Evolutionary conservation across 2,113 vertebrate genomes (phyloP), one percentile per base, ranked within the genome.

Genomic region (Gopherus evgoodei): DNA sequence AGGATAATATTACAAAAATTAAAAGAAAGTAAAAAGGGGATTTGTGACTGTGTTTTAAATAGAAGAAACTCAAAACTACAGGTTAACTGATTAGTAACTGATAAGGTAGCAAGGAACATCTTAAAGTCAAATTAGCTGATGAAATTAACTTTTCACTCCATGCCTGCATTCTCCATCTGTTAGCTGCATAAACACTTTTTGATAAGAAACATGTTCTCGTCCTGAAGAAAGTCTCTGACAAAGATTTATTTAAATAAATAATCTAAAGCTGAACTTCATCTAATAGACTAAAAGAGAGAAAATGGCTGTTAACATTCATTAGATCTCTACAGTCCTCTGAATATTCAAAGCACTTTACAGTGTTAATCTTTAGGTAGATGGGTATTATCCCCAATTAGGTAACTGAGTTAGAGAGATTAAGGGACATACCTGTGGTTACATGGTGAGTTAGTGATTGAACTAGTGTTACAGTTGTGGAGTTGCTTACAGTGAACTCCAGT

Each of bases 171-270:
- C 87, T 93, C 87, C 56, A 76, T 83, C 85, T 94, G 81, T 35
- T 83, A 93, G 49, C 25, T 91, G 35, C 4, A 3, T 76, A 91
- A 95, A 76, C 95, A 49, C 10, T 62, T 31, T 35, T 22, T 82
- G 47, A 93, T 87, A 86, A 90, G 57, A 93, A 93, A 83, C 89
- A 86, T 7, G 72, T 82, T 90, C 49, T 89, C 92, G 35, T 87
- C 90, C 80, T 82, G 8, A 42, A 88, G 93, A 84, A 96, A 54
- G 47, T 50, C 38, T 86, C 57, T 90, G 75, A 81, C 90, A 93
- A 84, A 86, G n/a, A 86, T 93, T 90, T 89, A n/a, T 95, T 90
- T 86, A 91, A 35, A 29, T 88, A 90, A 86, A 50, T 86, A 83
- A 92, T 29, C 57, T 59, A 59, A 59, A 59, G 11, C 57, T 59